Base-by-base conservation (phyloP, 2,888 invertebrate species). In the Polylopha cassiicola region DNA sequence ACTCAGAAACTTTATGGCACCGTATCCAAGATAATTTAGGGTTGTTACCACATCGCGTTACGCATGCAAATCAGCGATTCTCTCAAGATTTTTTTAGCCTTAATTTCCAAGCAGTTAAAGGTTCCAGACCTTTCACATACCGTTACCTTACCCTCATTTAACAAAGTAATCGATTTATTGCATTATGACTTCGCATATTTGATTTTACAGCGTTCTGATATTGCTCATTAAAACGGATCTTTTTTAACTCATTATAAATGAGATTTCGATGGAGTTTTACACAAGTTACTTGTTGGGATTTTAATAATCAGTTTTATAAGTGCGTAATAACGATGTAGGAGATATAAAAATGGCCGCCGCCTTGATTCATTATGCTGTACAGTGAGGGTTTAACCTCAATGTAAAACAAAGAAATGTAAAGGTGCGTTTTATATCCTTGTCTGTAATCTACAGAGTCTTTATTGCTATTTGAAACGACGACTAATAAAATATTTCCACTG, bases 11-110 rank as follows among this genome's bases (percentile, higher is more conserved):
- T 58, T 66, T 69, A 70, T 61, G 57, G 52, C 61, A 53, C 59
- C 63, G 67, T 65, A 67, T 69, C 63, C 61, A 52, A 63, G 58
- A 69, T 69, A 67, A 73, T 72, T 71, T 55, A 52, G 58, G 60
- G 71, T 65, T 64, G 61, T 72, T 67, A 69, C 56, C 55, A 58
- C 58, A 61, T 61, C 67, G 61, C 59, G 65, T 72, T 70, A 66
- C 65, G 71, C 67, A 72, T 77, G 68, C 66, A 73, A 74, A 78
- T 78, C 60, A 65, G 50, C 57, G 58, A 65, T 67, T 64, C 58
- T 51, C 49, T 53, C 29, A 60, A 47, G 55, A 65, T 58, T 59
- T 30, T 53, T 30, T 18, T 36, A 20, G 9, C 16, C 20, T 68
- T 67, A 71, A 67, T 68, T 73, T 63, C 55, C 53, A 21, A 36